Evolutionary conservation across 2,797 vertebrate species (phyloP), one percentile per base, ranked within the genome.

Genomic region (Macrochelys suwanniensis): DNA sequence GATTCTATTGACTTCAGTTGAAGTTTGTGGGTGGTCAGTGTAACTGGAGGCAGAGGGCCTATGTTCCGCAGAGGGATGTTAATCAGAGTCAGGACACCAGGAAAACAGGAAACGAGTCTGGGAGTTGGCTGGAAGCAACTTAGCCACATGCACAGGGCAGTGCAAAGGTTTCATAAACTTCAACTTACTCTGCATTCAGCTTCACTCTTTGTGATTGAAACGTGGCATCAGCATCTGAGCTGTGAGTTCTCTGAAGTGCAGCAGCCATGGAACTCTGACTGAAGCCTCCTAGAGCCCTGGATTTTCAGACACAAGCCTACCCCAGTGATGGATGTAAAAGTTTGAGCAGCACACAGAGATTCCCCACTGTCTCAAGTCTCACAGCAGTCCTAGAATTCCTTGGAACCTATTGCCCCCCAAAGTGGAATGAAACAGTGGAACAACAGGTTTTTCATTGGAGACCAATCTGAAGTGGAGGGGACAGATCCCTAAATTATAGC

Each of bases 1-100:
- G 77, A 82, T 78, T 80, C 82, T 77, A 54, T n/a, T 78, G 78
- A 92, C 91, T 83, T 82, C 91, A 92, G 56, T 77, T 82, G 89
- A 79, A 85, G 78, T 37, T 68, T 37, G 65, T 37, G 33, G 17
- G 19, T 23, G 19, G 19, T 71, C n/a, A 71, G 17, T 19, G n/a
- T 37, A 68, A 37, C 65, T 6, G 15, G 31, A n/a, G 65, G 42
- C 65, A 71, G 33, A 68, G 17, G 33, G 7, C 61, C 61, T 68
- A 33, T 5, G 16, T 68, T 68, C 33, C 33, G 33, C 19, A 31
- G 12, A 65, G n/a, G 17, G 33, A 17, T n/a, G 17, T 42, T 71
- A 37, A 23, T 37, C n/a, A 71, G 33, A 71, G 19, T 71, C n/a
- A 42, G n/a, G 16, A 65, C 61, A 16, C 4, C 33, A n/a, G n/a